A percentile compares a stretch with the other conserved stretches of the same genome.
Conservation (phyloP, 2,113 vertebrate species). For the Dascyllus trimaculatus region DNA sequence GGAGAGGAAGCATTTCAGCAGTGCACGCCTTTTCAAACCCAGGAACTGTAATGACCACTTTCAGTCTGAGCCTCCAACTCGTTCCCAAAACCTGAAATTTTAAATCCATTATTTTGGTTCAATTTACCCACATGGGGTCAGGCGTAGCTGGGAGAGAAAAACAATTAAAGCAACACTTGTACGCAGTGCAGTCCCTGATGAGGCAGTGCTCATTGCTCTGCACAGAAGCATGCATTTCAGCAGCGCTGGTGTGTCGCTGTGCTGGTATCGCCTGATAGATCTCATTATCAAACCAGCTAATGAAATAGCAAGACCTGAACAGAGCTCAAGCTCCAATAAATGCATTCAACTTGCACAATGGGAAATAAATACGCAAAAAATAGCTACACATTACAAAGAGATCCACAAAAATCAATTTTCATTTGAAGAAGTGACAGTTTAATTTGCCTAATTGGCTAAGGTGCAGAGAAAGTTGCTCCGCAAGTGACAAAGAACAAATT, state of each 20-base stretch:
- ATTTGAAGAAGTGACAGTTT: constrained; percentile 63
- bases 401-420: constrained; percentile 49
- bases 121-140: neutral
- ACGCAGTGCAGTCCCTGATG: neutral
- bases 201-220: neutral
- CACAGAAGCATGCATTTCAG: neutral
- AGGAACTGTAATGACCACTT: constrained; percentile 35
- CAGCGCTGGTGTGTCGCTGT: neutral
- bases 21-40: constrained; percentile 16
- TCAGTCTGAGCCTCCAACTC: constrained; percentile 24
- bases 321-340: constrained; percentile 16
- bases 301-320: constrained; percentile 9
- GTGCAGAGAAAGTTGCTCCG: constrained; percentile 33
- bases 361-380: constrained; percentile 42
- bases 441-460: constrained; percentile 61
- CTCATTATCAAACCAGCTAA: constrained; percentile 31
- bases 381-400: constrained; percentile 31
- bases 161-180: neutral
- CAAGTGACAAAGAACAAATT: constrained; percentile 36
- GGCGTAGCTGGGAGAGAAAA: neutral
- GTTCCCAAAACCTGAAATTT: constrained; percentile 41
- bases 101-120: constrained; percentile 25
- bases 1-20: constrained; percentile 29
- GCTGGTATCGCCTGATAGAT: neutral
- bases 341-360: neutral